phyloP scores from a whole-genome alignment of 2,113 vertebrate species.

The Scopus umbretta region DNA sequence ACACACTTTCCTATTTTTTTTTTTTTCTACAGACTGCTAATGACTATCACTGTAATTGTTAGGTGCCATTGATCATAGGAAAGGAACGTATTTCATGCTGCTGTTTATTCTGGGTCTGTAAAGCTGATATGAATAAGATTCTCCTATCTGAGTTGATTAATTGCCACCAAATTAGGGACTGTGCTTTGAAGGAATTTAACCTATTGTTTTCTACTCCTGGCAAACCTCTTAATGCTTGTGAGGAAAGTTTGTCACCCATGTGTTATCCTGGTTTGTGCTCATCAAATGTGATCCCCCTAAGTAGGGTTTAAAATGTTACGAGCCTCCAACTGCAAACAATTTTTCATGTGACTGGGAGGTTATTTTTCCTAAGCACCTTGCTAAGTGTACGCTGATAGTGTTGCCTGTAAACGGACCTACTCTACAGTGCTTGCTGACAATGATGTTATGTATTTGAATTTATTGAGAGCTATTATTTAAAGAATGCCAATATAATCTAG shows the following conservation, averaged over 20 bases:
- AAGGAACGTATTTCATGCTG: neutral
- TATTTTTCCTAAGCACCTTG: neutral
- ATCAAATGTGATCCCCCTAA: neutral
- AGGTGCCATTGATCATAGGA: neutral
- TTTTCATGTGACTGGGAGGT: neutral
- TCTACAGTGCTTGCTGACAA: neutral
- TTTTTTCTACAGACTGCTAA: neutral
- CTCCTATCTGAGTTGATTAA: neutral
- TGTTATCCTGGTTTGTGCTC: neutral
- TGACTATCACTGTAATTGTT: neutral
- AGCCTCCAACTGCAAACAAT: neutral
- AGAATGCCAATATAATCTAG: neutral
- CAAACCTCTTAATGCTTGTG: fast-evolving
- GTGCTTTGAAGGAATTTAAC: neutral
- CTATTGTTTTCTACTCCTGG: neutral
- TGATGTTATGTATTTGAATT: neutral
- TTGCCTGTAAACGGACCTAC: neutral
- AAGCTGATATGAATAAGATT: neutral
- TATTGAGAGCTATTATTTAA: neutral
- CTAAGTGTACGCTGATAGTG: neutral
- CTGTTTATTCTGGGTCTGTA: neutral
- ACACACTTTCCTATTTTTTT: neutral
- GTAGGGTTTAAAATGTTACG: neutral
- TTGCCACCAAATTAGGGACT: neutral
- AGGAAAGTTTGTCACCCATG: neutral